A percentile compares a stretch with the other conserved stretches of the same genome.
phyloP scores from a whole-genome alignment of 2,113 vertebrate species.

The Setophaga coronata region DNA sequence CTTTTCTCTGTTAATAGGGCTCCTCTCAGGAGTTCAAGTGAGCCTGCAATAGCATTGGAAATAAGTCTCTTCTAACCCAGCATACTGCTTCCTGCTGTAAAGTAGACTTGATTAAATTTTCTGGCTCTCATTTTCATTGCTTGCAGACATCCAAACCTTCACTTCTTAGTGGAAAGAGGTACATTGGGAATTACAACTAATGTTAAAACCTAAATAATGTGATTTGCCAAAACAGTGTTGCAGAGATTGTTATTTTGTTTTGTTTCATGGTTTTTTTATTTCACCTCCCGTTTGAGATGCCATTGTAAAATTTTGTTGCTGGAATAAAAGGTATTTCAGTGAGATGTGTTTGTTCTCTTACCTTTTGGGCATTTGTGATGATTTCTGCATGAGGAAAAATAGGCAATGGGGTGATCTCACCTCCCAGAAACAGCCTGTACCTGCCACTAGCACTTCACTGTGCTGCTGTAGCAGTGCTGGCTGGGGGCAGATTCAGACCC shows the following conservation, averaged over 20 bases:
- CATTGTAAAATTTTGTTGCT: not conserved
- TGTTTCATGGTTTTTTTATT: not conserved
- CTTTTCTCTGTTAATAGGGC: not conserved
- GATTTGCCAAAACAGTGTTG: not conserved
- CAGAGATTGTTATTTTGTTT: not conserved
- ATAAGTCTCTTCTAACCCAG: slow-evolving; percentile 2
- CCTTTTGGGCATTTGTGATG: not conserved
- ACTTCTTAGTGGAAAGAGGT: not conserved
- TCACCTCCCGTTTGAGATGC: not conserved
- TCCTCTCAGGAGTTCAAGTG: slow-evolving; percentile 19
- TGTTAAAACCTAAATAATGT: not conserved
- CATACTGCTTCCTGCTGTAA: slow-evolving; percentile 30
- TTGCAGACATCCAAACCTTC: not conserved
- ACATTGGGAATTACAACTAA: not conserved
- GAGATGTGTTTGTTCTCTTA: not conserved
- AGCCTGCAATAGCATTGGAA: slow-evolving; percentile 9
- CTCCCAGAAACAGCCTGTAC: not conserved
- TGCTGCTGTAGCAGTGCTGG: accelerated
- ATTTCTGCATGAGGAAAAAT: not conserved
- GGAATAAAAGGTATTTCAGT: not conserved
- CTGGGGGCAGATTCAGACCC: not conserved
- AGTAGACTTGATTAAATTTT: slow-evolving; percentile 54
- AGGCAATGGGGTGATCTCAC: not conserved
- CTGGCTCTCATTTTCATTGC: slow-evolving; percentile 9
- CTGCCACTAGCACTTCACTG: not conserved